Conservation (phyloP, 1,140 invertebrate genomes). For the Neomicropteryx cornuta region DNA sequence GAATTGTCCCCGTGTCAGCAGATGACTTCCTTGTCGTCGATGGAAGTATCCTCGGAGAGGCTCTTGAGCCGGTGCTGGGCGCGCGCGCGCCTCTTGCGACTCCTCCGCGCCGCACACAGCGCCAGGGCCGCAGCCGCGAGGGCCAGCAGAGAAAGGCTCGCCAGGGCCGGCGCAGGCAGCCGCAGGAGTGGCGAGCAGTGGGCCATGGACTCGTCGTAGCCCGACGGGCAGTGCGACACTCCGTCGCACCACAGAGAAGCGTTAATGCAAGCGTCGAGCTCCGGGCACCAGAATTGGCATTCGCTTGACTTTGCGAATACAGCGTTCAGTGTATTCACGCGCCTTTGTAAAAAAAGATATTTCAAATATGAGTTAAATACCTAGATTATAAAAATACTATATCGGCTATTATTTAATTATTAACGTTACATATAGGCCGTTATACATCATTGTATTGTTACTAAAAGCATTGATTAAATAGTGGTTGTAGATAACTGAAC, state of each 20-base stretch:
- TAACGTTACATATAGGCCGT: too few species aligned
- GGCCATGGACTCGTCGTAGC: conserved; percentile 71
- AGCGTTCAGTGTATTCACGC: conserved; percentile 31
- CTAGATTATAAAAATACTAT: too few species aligned
- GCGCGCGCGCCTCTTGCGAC: conserved; percentile 55
- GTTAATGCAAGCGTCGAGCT: conserved; percentile 80
- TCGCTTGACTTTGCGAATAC: conserved; percentile 52
- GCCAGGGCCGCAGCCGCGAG: conserved; percentile 28
- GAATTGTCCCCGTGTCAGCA: conserved; percentile 90
- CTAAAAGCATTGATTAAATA: too few species aligned
- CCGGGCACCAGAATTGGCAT: conserved; percentile 71
- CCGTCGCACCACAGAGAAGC: conserved; percentile 84
- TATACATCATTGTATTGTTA: too few species aligned
- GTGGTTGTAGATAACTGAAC: too few species aligned
- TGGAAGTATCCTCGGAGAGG: conserved; percentile 63
- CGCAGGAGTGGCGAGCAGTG: conserved; percentile 67
- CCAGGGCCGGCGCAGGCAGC: conserved; percentile 56
- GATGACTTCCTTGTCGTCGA: conserved; percentile 77
- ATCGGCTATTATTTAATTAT: too few species aligned
- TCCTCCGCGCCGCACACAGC: conserved; percentile 37
- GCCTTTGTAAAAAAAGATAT: conserved; percentile 19
- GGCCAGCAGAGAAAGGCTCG: conserved; percentile 30
- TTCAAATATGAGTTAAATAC: too few species aligned
- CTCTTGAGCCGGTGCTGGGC: conserved; percentile 66
- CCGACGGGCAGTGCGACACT: conserved; percentile 71